Conservation (phyloP, 2,888 invertebrate genomes). For the Blastobasis lacticolella region DNA sequence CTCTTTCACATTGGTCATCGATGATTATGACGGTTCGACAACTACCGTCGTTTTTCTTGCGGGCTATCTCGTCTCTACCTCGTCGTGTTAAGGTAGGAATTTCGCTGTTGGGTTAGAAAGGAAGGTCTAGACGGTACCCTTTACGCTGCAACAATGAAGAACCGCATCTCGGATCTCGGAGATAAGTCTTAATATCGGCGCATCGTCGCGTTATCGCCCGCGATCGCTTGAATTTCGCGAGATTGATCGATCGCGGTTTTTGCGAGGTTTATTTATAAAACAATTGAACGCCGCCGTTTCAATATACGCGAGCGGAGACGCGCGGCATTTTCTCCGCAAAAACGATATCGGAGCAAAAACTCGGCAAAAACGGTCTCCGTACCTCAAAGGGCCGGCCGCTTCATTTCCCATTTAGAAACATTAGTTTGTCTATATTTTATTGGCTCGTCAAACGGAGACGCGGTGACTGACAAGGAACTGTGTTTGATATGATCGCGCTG, state of each 20-base stretch:
- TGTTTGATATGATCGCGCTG: too few relatives aligned
- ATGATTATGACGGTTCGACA: constrained; percentile 57
- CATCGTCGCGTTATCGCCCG: constrained; percentile 37
- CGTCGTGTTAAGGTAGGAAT: constrained; percentile 24
- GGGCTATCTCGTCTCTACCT: constrained; percentile 23
- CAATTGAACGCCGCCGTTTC: constrained; percentile 58
- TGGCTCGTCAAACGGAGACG: too few relatives aligned
- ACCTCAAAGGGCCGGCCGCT: too few relatives aligned
- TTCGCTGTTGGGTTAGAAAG: constrained; percentile 14
- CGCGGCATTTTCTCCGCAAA: too few relatives aligned
- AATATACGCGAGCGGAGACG: too few relatives aligned
- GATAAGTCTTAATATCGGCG: constrained; percentile 26
- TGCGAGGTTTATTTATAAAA: constrained; percentile 72
- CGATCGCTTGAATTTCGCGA: constrained; percentile 68
- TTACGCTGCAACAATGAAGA: constrained; percentile 15
- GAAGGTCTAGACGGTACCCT: constrained; percentile 15
- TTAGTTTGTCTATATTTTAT: too few relatives aligned
- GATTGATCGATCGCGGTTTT: constrained; percentile 75
- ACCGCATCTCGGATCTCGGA: constrained; percentile 25
- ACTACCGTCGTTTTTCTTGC: constrained; percentile 11
- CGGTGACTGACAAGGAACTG: too few relatives aligned
- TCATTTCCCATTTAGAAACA: too few relatives aligned
- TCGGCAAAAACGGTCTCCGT: too few relatives aligned
- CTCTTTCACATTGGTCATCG: constrained; percentile 64
- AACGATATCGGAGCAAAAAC: too few relatives aligned